Conservation (phyloP, 2,113 vertebrate species). For the Balaenoptera acutorostrata region DNA sequence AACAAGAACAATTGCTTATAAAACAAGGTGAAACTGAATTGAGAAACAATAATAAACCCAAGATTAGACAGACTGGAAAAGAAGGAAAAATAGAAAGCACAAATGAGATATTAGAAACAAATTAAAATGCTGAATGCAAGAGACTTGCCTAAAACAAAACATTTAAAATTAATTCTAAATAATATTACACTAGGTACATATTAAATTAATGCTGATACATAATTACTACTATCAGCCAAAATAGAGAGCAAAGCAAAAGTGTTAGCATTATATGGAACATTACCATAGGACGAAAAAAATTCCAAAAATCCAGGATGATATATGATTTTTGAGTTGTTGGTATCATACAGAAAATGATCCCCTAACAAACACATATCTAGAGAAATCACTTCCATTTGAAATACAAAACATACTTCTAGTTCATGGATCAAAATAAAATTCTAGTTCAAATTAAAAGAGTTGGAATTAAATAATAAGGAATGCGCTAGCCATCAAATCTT, state of each 20-base stretch:
- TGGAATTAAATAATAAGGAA: neutral
- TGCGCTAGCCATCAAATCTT: neutral
- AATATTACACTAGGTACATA: neutral
- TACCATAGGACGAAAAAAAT: neutral
- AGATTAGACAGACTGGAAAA: neutral
- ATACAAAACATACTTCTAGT: neutral
- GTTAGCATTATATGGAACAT: accelerated
- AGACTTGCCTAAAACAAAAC: neutral
- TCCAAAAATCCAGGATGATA: neutral
- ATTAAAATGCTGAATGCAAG: neutral
- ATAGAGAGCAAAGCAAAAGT: neutral
- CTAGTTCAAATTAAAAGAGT: neutral
- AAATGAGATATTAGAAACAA: neutral
- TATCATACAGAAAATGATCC: neutral
- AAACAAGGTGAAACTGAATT: neutral
- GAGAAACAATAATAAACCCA: neutral
- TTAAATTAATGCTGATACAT: neutral
- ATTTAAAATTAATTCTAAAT: neutral
- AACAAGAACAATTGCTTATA: neutral
- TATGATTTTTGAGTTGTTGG: neutral
- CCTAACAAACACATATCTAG: neutral
- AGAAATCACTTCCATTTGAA: neutral
- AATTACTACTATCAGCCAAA: neutral
- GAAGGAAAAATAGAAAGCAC: neutral
- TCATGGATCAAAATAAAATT: neutral